These are phyloP conservation scores for Hypotaenidia philippensis DNA, from an alignment of 2,797 vertebrate genomes.

Conservation along the genomic window DNA sequence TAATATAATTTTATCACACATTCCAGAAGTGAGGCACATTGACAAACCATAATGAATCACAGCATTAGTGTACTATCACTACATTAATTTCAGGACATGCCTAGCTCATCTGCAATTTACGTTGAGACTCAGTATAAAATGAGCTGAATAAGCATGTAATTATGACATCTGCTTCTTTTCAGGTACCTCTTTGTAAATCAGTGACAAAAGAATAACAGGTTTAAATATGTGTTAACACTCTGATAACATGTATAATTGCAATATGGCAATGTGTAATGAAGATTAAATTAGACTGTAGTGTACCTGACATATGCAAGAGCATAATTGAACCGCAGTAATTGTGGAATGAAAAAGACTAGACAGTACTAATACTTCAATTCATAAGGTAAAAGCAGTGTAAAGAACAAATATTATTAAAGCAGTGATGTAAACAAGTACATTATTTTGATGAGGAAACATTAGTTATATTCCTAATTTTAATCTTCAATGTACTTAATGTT, in stretches of 20 bases:
- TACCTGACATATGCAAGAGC: slow-evolving; percentile 79
- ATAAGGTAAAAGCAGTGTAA: background rate
- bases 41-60: slow-evolving; percentile 90
- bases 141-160: slow-evolving; percentile 85
- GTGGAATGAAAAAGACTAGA: slow-evolving; percentile 23
- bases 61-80: slow-evolving; percentile 85
- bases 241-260: slow-evolving; percentile 87
- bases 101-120: slow-evolving; percentile 87
- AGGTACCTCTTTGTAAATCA: slow-evolving; percentile 83
- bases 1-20: slow-evolving; percentile 99
- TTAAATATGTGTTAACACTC: slow-evolving; percentile 87
- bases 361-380: slow-evolving; percentile 56
- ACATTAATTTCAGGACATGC: slow-evolving; percentile 91
- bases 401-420: slow-evolving; percentile 15
- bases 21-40: slow-evolving; percentile 93
- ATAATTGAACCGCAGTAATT: slow-evolving; percentile 75
- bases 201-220: slow-evolving; percentile 85
- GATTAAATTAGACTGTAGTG: slow-evolving; percentile 85
- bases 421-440: background rate
- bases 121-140: slow-evolving; percentile 78
- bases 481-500: background rate
- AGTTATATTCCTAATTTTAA: background rate
- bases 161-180: slow-evolving; percentile 87
- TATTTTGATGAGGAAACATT: background rate
- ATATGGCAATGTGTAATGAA: slow-evolving; percentile 86